Conservation (phyloP, 2,797 vertebrate species). For the Paguma larvata region DNA sequence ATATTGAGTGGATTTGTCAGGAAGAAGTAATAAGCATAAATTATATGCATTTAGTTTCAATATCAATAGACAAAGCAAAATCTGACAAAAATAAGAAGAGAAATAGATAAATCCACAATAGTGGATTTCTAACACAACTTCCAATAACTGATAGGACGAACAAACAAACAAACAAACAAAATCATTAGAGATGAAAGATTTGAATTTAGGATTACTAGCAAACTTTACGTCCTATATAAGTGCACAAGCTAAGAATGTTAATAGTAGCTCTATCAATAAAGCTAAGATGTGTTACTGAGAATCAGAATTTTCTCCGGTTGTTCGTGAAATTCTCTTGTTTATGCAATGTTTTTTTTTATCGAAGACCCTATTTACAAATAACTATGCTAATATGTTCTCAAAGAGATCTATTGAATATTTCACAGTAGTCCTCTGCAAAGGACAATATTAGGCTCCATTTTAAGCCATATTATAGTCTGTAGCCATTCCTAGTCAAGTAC, state of each 20-base stretch:
- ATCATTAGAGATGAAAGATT: neutral
- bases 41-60: neutral
- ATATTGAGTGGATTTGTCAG: neutral
- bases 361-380: neutral
- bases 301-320: neutral
- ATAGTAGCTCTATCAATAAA: neutral
- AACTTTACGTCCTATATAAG: neutral
- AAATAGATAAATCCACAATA: neutral
- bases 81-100: neutral
- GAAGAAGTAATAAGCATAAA: neutral
- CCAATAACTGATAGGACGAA: neutral
- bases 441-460: neutral
- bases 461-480: neutral
- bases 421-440: neutral
- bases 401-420: neutral
- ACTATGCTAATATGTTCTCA: neutral
- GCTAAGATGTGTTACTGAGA: neutral
- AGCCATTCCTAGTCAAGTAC: neutral
- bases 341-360: neutral
- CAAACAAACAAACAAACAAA: neutral
- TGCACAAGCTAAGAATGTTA: neutral
- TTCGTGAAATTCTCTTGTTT: neutral
- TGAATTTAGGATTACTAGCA: neutral
- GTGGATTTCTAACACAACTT: neutral
- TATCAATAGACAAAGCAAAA: conserved; percentile 1